Evolutionary conservation across 2,113 vertebrate genomes (phyloP), one percentile per base, ranked within the genome.

Genomic region (Coreoperca whiteheadi): DNA sequence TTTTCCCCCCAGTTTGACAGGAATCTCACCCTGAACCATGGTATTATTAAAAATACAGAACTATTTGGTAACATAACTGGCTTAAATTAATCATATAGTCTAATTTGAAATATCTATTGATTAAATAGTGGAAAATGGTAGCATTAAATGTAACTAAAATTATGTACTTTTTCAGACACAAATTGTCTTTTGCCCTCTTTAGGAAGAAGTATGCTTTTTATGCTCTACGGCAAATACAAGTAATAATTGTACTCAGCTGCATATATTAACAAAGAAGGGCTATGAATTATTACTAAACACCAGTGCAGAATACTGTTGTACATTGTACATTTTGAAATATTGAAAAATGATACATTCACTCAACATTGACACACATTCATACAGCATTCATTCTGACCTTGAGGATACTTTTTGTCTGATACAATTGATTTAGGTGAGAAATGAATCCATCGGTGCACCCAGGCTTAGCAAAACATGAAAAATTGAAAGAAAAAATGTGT

Each of bases 391-490:
- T 78, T 65, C 23, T 73, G 77, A 86, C 88, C 87, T 91, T 89
- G 85, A 82, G 84, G 74, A 84, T 74, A 81, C 73, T 77, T 83
- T 91, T 86, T 91, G 72, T 91, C 80, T 81, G 39, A 76, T 81
- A 75, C 57, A n/a, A 90, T 90, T 91, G 64, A 93, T 93, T 87
- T 63, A 81, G 53, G 65, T 37, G 77, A 82, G 65, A 83, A 85
- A 91, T 82, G 50, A 84, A 86, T 82, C 67, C 37, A 83, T 87
- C 18, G 6, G 63, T 53, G 59, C 74, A 88, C 41, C 75, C 37
- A 43, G 71, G 76, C 79, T 73, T 64, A 77, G 69, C 59, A 32
- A 83, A 87, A 73, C 69, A 79, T 91, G 46, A 89, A 90, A 89
- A 76, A 89, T 84, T 57, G 28, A 91, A 16, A 20, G 43, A 16